These are phyloP conservation scores for Oasisia sp. DNA, from an alignment of 2,888 invertebrate species.

Conservation along the genomic window DNA sequence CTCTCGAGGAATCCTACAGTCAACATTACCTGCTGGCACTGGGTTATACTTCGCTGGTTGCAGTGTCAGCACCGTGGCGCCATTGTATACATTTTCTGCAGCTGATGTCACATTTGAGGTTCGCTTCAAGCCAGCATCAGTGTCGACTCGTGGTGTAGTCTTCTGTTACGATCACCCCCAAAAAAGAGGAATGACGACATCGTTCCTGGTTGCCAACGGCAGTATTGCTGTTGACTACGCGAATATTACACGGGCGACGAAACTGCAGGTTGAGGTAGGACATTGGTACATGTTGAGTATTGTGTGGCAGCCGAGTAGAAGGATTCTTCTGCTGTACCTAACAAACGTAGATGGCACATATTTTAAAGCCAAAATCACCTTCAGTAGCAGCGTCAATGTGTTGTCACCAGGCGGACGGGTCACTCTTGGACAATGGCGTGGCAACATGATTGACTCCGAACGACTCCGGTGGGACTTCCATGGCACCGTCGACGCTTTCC, in stretches of 20 bases:
- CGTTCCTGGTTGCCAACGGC: constrained; percentile 19
- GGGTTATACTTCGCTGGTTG: constrained; percentile 26
- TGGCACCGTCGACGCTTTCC: constrained; percentile 48
- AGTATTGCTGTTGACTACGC: constrained; percentile 41
- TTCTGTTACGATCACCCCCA: not conserved
- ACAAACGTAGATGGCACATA: not conserved
- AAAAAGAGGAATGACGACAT: not conserved
- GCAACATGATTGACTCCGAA: constrained; percentile 28
- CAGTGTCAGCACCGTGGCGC: constrained; percentile 31
- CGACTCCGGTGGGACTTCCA: constrained; percentile 41
- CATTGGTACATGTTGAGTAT: constrained; percentile 48
- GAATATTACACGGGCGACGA: constrained; percentile 27
- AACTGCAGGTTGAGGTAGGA: constrained; percentile 37
- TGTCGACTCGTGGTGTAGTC: constrained; percentile 34
- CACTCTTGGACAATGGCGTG: constrained; percentile 46
- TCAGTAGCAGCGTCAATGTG: not conserved
- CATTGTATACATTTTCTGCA: constrained; percentile 41
- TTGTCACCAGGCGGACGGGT: constrained; percentile 47
- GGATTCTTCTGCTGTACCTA: constrained; percentile 39
- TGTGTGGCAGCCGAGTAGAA: constrained; percentile 41
- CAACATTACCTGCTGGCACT: not conserved
- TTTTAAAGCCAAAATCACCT: not conserved
- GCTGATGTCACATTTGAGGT: constrained; percentile 47
- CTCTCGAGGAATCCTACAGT: not conserved
- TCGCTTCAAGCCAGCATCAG: constrained; percentile 41